Percentiles rank a stretch among this genome's conserved stretches.
These are phyloP conservation scores for Hydractinia symbiolongicarpus DNA, from an alignment of 30 jellyfish, hydroid and myxozoan genomes.

Conservation along the genomic window DNA sequence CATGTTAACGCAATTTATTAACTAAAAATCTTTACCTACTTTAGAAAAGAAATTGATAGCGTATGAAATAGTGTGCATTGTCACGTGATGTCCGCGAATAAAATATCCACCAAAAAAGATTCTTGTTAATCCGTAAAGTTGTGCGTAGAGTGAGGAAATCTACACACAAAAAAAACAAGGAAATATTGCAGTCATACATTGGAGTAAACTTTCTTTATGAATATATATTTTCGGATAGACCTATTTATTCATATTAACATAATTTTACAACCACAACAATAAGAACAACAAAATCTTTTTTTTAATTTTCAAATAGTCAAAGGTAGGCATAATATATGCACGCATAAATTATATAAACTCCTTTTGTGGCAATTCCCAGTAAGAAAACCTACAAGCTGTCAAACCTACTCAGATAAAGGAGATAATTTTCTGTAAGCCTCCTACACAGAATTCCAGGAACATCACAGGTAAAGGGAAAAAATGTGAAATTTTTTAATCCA, in stretches of 20 bases:
- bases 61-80: constrained; percentile 89
- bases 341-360: too few species aligned
- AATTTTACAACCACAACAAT: too few species aligned
- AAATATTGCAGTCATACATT: neutral
- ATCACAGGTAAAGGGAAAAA: too few species aligned
- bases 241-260: too few species aligned
- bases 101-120: constrained; percentile 93
- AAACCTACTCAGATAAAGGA: neutral
- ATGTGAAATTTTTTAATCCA: neutral
- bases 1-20: too few species aligned
- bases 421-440: neutral
- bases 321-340: too few species aligned
- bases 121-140: constrained; percentile 67
- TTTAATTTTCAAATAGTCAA: too few species aligned
- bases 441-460: neutral
- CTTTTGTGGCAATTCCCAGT: too few species aligned
- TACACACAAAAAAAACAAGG: constrained; percentile 10
- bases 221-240: too few species aligned
- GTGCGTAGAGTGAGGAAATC: constrained; percentile 95
- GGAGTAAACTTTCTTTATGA: neutral
- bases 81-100: constrained; percentile 95
- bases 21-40: constrained; percentile 26
- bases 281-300: too few species aligned
- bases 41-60: constrained; percentile 91
- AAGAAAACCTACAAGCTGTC: too few species aligned